Evolutionary conservation across 2,113 vertebrate species (phyloP).

Genomic region (Natator depressus): DNA sequence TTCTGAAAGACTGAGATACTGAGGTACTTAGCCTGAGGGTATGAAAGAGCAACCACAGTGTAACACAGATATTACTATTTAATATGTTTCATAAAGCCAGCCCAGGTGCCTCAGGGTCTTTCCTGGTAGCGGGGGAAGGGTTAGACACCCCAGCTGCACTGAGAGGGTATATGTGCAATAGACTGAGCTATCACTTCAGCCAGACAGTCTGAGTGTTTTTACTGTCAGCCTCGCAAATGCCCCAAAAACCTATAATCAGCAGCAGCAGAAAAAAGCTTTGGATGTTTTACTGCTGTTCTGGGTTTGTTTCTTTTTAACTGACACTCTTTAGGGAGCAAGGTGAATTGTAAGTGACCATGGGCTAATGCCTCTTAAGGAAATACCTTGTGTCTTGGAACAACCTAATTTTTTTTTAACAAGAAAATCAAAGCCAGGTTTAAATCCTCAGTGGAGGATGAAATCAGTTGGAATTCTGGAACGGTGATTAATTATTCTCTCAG

Average conservation of each 20-base stretch:
- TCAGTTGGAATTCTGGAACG: background rate
- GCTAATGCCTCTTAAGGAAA: background rate
- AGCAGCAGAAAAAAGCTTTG: background rate
- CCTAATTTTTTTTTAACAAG: background rate
- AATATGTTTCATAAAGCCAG: background rate
- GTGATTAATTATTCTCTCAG: background rate
- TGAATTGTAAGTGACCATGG: background rate
- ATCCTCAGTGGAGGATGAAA: accelerated
- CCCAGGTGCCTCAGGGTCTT: background rate
- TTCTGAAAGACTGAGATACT: background rate
- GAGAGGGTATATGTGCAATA: background rate
- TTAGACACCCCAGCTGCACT: background rate
- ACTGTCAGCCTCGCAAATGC: accelerated
- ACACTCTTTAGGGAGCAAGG: background rate
- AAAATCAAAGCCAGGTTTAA: background rate
- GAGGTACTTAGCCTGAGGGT: background rate
- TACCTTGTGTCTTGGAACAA: background rate
- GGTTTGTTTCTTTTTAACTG: background rate
- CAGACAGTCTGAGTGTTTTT: background rate
- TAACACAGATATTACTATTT: background rate
- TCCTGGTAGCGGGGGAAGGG: background rate
- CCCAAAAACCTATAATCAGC: background rate
- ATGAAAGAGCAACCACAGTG: background rate
- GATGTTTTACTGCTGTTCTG: background rate
- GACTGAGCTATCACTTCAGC: background rate